A percentile compares a stretch with the other conserved stretches of the same genome.
These are phyloP conservation scores for Brienomyrus longianalis DNA, from an alignment of 2,113 vertebrate genomes.

Conservation along the genomic window DNA sequence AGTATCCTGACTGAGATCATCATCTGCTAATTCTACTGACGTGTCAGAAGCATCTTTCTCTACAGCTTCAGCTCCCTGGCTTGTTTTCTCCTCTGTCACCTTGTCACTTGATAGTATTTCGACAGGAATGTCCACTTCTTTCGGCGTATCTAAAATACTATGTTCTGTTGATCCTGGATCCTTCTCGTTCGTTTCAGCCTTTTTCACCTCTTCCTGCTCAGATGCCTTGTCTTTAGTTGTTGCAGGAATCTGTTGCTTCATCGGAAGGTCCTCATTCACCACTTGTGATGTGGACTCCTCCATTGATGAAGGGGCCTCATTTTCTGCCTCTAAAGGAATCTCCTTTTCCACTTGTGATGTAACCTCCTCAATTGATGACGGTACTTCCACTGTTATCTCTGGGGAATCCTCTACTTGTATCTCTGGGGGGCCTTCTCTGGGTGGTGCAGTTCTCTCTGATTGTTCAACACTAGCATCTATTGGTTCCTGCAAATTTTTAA, in stretches of 20 bases:
- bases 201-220: not conserved
- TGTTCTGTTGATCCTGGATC: not conserved
- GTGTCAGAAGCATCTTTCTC: constrained; percentile 42
- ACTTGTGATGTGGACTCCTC: constrained; percentile 2
- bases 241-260: not conserved
- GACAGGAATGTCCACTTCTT: constrained; percentile 35
- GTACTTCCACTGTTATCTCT: not conserved
- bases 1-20: constrained; percentile 55
- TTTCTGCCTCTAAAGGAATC: not conserved
- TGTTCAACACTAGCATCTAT: not conserved
- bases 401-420: not conserved
- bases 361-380: not conserved
- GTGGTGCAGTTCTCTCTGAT: not conserved
- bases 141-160: constrained; percentile 44
- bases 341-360: constrained; percentile 43
- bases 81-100: not conserved
- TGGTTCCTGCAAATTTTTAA: not conserved
- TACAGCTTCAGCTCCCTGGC: constrained; percentile 21
- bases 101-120: not conserved
- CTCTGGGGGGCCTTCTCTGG: not conserved
- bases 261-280: not conserved
- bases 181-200: not conserved
- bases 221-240: not conserved
- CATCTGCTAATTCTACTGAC: constrained; percentile 48
- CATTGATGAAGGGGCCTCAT: not conserved